Evolutionary conservation across 2,113 vertebrate species (phyloP), one percentile per base, ranked within the genome.

Genomic region (Proterorhinus semilunaris): DNA sequence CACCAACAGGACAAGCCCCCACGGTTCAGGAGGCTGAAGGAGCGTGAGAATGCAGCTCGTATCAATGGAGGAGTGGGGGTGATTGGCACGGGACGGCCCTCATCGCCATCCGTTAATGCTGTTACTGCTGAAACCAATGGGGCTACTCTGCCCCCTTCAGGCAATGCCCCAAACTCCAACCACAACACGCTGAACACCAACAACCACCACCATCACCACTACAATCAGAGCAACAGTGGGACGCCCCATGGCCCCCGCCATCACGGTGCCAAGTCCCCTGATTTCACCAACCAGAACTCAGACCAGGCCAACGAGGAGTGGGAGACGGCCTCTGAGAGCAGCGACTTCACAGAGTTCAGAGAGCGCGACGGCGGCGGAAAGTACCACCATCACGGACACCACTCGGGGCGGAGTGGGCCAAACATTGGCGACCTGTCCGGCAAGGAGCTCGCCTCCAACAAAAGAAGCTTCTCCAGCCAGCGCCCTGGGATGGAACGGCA

Each of bases 221-320:
- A 92, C 87, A 89, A 84, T 87, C 90, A 91, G 74, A 79, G 87
- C 61, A 90, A 74, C n/a, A 42, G 86, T 2, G 82, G 75, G 36
- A 73, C 81, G 12, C 47, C 75, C 36, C 91, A 89, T 72, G 64
- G 86, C 48, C 91, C 90, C 76, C 91, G 91, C 81, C 90, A 88
- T 78, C 92, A 92, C n/a, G 96, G 95, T 10, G 94, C 94, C 42
- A 97, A 96, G 75, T 97, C 95, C 68, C 96, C 96, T 0, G 96
- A 97, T 63, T 91, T 96, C 72, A 96, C 95, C 48, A 97, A 97
- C 83, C 95, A 96, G 89, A 97, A 97, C 91, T 97, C 96, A 0
- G 96, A 97, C 84, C 96, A 97, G 89, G 96, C 96, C 62, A 97
- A 97, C 0, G 95, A 97, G 86, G 96, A 97, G 70, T 97, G 96